phyloP scores from a whole-genome alignment of 2,888 invertebrate genomes.

The Drosophila tanythrix region DNA sequence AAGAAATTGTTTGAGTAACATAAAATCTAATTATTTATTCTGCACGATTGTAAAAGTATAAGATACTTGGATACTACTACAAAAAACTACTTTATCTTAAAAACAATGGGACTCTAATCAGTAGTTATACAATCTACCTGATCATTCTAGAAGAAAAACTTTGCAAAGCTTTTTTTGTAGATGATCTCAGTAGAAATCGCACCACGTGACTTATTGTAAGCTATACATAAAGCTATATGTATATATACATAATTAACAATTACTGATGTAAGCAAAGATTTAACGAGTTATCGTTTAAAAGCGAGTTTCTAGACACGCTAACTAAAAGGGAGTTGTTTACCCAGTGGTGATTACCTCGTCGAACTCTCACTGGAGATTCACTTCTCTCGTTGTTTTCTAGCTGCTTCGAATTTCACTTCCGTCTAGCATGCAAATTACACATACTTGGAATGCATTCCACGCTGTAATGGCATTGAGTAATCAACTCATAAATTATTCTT shows the following conservation, averaged over 20 bases:
- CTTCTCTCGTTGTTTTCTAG: conserved; percentile 8
- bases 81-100: not conserved
- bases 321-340: not conserved
- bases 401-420: conserved; percentile 37
- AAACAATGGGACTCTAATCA: not conserved
- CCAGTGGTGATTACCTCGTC: not conserved
- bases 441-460: conserved; percentile 50
- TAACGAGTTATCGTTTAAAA: not conserved
- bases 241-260: conserved; percentile 8
- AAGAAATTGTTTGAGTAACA: not conserved
- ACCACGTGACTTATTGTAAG: conserved; percentile 31
- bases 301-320: not conserved
- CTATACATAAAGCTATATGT: not conserved
- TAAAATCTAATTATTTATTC: not conserved
- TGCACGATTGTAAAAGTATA: too few relatives aligned
- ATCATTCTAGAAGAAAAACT: not conserved
- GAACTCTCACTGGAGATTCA: not conserved
- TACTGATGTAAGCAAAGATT: conserved; percentile 13
- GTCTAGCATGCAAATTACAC: conserved; percentile 32
- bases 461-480: conserved; percentile 27
- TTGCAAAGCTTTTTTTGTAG: not conserved
- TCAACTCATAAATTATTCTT: conserved; percentile 45
- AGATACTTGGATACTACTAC: not conserved
- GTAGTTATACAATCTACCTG: not conserved
- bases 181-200: conserved; percentile 17